Evolutionary conservation across 92 coral and sea anemone genomes (phyloP).

Genomic region (Parazoanthus atlanticus): DNA sequence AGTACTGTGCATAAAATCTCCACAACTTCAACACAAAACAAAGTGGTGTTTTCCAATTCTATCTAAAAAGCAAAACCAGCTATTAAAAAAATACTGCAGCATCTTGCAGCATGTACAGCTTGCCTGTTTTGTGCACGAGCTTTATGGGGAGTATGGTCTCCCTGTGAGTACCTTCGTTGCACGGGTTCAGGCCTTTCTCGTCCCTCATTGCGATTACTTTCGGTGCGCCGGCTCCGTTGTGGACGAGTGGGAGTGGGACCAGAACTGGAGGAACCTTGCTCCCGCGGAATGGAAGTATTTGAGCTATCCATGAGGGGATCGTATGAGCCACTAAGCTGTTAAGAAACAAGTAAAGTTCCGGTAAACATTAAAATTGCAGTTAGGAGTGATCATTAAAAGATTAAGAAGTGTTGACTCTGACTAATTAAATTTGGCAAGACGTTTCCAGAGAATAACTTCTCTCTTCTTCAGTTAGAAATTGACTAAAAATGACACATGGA

Average conservation of each 20-base stretch:
- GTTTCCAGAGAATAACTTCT: no score
- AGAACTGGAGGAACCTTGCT: conserved; percentile 68
- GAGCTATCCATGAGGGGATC: conserved; percentile 88
- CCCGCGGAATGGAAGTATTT: conserved; percentile 65
- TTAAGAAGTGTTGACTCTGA: no score
- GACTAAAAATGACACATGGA: no score
- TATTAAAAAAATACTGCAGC: not conserved
- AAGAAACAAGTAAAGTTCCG: not conserved
- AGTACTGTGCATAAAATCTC: no score
- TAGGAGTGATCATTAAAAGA: no score
- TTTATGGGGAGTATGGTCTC: conserved; percentile 70
- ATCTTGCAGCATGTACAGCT: conserved; percentile 25
- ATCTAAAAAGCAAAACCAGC: not conserved
- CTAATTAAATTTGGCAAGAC: no score
- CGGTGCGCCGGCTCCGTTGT: conserved; percentile 63
- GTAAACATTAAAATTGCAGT: no score
- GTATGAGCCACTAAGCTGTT: conserved; percentile 80
- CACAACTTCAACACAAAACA: no score
- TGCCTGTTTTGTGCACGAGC: conserved; percentile 73
- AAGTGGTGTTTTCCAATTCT: not conserved
- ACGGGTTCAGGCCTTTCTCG: conserved; percentile 82
- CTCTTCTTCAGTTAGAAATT: no score
- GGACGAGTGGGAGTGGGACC: conserved; percentile 82
- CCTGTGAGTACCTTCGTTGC: conserved; percentile 87
- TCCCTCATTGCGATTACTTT: conserved; percentile 67